phyloP scores from a whole-genome alignment of 2,797 vertebrate species.

The Sebastes matsubarae region DNA sequence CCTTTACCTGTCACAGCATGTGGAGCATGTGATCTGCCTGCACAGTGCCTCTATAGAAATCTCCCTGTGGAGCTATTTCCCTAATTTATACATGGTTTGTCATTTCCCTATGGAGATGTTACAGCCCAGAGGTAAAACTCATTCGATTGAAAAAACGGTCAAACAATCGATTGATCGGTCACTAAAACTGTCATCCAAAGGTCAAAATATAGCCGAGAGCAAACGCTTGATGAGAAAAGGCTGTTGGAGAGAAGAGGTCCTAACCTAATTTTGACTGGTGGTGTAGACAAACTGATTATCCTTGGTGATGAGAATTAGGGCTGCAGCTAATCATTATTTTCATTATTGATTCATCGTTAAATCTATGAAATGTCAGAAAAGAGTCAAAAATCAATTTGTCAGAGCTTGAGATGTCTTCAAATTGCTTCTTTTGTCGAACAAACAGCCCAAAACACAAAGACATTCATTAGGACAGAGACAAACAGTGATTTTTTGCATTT shows the following conservation, averaged over 20 bases:
- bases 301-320: neutral
- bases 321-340: neutral
- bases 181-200: neutral
- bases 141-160: neutral
- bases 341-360: no score
- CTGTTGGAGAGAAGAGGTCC: neutral
- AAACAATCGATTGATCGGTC: neutral
- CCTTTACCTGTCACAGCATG: constrained; percentile 1
- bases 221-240: neutral
- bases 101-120: neutral
- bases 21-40: neutral
- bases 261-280: neutral
- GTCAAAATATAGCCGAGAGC: neutral
- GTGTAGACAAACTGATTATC: neutral
- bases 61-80: neutral
- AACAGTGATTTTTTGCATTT: neutral
- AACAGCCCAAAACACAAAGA: neutral
- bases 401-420: neutral
- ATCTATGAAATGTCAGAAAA: neutral
- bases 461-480: neutral
- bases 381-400: neutral
- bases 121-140: neutral
- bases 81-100: neutral
- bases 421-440: neutral
- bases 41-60: neutral